These are phyloP conservation scores for Pogona vitticeps DNA, from an alignment of 2,113 vertebrate genomes.

Conservation along the genomic window DNA sequence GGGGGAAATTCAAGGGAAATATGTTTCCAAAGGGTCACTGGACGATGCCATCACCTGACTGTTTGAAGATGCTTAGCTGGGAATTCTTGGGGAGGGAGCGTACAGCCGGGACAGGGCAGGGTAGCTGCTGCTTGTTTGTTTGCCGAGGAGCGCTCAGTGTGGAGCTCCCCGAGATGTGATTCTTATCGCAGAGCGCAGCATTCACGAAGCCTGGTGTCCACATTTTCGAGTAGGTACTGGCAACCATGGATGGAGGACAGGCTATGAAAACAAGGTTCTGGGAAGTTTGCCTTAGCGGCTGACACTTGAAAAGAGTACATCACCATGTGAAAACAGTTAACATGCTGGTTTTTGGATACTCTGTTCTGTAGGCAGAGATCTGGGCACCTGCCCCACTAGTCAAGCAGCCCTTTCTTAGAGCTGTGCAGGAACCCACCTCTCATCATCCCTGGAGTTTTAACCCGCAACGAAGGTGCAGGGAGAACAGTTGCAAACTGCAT, in stretches of 20 bases:
- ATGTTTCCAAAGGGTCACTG: background rate
- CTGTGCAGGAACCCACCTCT: background rate
- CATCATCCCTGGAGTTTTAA: background rate
- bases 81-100: background rate
- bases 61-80: constrained; percentile 3
- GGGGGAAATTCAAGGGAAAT: background rate
- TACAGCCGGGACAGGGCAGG: background rate
- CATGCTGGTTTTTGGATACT: background rate
- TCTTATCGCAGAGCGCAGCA: background rate
- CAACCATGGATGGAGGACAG: background rate
- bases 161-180: background rate
- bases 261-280: background rate
- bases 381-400: background rate
- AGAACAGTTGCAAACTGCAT: background rate
- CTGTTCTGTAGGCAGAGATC: too few relatives aligned
- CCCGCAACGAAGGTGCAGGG: background rate
- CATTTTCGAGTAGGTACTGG: background rate
- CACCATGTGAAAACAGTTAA: background rate
- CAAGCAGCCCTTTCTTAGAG: background rate
- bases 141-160: background rate
- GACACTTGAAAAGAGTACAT: background rate
- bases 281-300: background rate
- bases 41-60: constrained; percentile 6
- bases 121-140: background rate
- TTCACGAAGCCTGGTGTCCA: background rate